These are phyloP conservation scores for Bhutanitis thaidina DNA, from an alignment of 2,888 invertebrate genomes.

Conservation along the genomic window DNA sequence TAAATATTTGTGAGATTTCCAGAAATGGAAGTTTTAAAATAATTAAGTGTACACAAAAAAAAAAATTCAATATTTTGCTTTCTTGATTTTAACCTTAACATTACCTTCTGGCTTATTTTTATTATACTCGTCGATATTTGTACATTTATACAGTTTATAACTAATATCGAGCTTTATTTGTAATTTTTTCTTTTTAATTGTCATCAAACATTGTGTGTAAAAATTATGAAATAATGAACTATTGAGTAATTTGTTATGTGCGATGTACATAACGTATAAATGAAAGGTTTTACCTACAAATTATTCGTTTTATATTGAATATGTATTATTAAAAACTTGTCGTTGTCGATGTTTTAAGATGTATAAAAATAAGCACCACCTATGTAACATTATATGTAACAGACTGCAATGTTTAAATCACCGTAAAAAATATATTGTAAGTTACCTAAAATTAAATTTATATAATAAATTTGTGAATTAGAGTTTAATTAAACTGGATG, in stretches of 20 bases:
- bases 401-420: not conserved
- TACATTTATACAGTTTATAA: not conserved
- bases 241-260: not conserved
- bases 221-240: not conserved
- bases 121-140: too few species aligned
- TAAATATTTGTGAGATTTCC: too few species aligned
- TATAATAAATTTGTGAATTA: not conserved
- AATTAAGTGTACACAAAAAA: too few species aligned
- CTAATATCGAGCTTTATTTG: not conserved
- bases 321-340: not conserved
- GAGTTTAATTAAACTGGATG: not conserved
- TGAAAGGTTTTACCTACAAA: too few species aligned
- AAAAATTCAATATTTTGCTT: not conserved
- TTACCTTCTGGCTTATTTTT: not conserved
- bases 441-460: not conserved
- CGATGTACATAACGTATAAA: not conserved
- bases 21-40: too few species aligned
- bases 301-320: not conserved
- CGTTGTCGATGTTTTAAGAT: constrained; percentile 12
- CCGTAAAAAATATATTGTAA: not conserved
- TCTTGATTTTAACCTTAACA: not conserved
- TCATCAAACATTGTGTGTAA: not conserved
- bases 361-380: constrained; percentile 25
- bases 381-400: not conserved
- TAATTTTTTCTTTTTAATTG: not conserved